Evolutionary conservation across 2,113 vertebrate species (phyloP), one percentile per base, ranked within the genome.

Genomic region (Macroglossus sobrinus): DNA sequence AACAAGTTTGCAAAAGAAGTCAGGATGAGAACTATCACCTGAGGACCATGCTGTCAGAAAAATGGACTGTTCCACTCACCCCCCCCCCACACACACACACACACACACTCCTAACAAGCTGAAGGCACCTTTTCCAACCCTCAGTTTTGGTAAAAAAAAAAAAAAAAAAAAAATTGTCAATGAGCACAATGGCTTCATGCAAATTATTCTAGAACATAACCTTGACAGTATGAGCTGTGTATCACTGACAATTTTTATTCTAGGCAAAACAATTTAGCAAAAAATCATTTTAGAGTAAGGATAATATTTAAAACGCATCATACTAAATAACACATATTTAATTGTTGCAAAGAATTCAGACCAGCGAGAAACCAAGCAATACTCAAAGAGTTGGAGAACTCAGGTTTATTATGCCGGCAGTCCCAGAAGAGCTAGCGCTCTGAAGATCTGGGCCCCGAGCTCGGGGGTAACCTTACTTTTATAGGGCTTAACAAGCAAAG

Each of bases 1-100:
- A 94, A 53, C 89, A 57, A 92, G 61, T 30, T 86, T 82, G 28
- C 69, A 91, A 63, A 89, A 61, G 50, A 81, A 91, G 30, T 84
- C 43, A 85, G 21, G 38, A 59, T 71, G 71, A 72, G 50, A 82
- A 72, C 38, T 79, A 33, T 2, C 0, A 8, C 43, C 61, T 43
- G 18, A 15, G 16, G 26, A 57, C 75, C 33, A n/a, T 33, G 50
- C 53, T 71, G 35, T 57, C 21, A 30, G 63, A 50, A 94, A 59
- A 72, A 59, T 14, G 84, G 45, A 50, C 82, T 89, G 30, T 66
- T 63, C 1, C 1, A 50, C 35, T 64, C 15, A 50, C 43, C 57
- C 11, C 1, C 7, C 9, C 8, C 68, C 24, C 45, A 45, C 45
- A 6, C 5, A 6, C 45, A 45, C 45, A 2, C 45, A 43, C 7